Conservation (phyloP, 2,888 invertebrate genomes). For the Ichneumon xanthorius region DNA sequence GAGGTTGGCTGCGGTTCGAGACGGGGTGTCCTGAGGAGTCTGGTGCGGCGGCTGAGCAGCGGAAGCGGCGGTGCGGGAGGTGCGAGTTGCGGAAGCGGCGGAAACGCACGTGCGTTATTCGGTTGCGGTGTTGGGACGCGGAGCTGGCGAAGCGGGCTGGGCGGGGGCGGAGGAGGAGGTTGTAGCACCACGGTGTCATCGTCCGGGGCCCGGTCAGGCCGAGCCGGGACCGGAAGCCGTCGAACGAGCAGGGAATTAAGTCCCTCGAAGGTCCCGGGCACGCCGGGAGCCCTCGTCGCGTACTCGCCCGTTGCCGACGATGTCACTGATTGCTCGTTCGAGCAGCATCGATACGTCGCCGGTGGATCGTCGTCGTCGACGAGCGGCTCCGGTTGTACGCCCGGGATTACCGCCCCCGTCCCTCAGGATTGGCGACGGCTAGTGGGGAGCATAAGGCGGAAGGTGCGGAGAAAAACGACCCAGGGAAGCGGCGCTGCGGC, state of each 20-base stretch:
- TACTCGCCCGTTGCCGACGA: slow-evolving; percentile 66
- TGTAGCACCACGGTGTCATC: slow-evolving; percentile 80
- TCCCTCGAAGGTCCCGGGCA: slow-evolving; percentile 76
- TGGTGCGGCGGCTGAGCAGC: slow-evolving; percentile 77
- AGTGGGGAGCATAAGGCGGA: slow-evolving; percentile 83
- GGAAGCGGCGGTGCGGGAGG: slow-evolving; percentile 59
- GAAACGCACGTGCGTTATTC: slow-evolving; percentile 43
- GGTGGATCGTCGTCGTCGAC: slow-evolving; percentile 35
- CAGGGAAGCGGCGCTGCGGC: slow-evolving; percentile 45
- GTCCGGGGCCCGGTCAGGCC: slow-evolving; percentile 75
- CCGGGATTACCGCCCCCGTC: slow-evolving; percentile 49
- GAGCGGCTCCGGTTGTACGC: slow-evolving; percentile 35
- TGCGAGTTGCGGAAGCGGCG: slow-evolving; percentile 15
- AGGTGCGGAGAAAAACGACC: slow-evolving; percentile 80
- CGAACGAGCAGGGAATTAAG: slow-evolving; percentile 81
- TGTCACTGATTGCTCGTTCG: slow-evolving; percentile 53
- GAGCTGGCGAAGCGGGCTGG: slow-evolving; percentile 50
- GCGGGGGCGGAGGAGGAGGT: slow-evolving; percentile 49
- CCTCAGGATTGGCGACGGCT: slow-evolving; percentile 83
- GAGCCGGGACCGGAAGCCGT: slow-evolving; percentile 79
- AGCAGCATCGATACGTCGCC: slow-evolving; percentile 21
- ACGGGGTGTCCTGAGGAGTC: slow-evolving; percentile 71
- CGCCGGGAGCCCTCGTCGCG: slow-evolving; percentile 67
- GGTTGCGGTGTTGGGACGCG: slow-evolving; percentile 55
- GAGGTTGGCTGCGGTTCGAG: slow-evolving; percentile 51